Evolutionary conservation across 2,797 vertebrate genomes (phyloP), one percentile per base, ranked within the genome.

Genomic region (Manis javanica): DNA sequence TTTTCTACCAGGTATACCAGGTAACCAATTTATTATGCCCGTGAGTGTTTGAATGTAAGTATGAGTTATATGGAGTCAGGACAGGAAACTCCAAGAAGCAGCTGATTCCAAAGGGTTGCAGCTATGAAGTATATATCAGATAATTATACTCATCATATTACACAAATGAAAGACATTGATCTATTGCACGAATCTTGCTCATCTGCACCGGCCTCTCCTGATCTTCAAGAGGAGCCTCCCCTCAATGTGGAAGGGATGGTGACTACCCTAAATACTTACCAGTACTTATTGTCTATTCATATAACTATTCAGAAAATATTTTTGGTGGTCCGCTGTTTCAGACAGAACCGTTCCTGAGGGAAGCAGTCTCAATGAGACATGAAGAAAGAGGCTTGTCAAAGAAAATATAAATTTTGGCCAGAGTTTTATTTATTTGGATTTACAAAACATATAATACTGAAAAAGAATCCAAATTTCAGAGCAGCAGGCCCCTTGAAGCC

Each of bases 281-380:
- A 37, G 6, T 42, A 2, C 3, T 12, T 83, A 42, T 53, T 82
- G 37, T 78, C 4, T 16, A 59, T 59, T 79, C 13, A 18, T n/a
- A 0, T 15, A 69, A 29, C 4, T 87, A 5, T 87, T 91, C 49
- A 84, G 64, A 87, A 96, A 78, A 71, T 23, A 69, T 39, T 92
- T 95, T 69, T 29, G 14, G 64, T 12, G 2, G 46, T n/a, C 14
- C 31, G 49, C 31, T n/a, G 0, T 61, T 75, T 15, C 31, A 93
- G 37, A 46, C 18, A 39, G n/a, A 71, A 15, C 2, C 59, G 37
- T 53, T 89, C 26, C 11, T 78, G 7, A 7, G 9, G 7, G 24
- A 91, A 82, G 18, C 14, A 55, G 19, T 14, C 12, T 64, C 18
- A 66, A 18, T 57, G 18, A 72, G 10, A 84, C 46, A 53, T 26